Evolutionary conservation across 2,113 vertebrate species (phyloP).

Genomic region (Ranitomeya variabilis): DNA sequence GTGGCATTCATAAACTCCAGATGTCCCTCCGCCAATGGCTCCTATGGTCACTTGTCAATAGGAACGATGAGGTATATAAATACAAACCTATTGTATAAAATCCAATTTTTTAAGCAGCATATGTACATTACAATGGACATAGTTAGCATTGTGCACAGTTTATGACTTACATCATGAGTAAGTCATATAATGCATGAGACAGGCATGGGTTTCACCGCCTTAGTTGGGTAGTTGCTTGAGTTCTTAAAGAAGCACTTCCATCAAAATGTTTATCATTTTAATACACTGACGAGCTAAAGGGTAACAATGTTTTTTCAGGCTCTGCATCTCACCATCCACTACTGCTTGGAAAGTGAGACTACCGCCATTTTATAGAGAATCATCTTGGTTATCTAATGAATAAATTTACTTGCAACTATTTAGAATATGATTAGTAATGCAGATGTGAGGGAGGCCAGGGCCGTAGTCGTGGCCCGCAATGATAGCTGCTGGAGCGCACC

Average conservation of each 20-base stretch:
- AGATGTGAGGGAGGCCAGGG: too few relatives aligned
- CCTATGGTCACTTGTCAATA: constrained; percentile 94
- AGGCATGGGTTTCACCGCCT: neutral
- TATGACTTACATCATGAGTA: neutral
- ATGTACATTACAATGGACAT: neutral
- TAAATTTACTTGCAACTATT: too few relatives aligned
- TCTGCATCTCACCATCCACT: too few relatives aligned
- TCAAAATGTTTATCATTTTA: too few relatives aligned
- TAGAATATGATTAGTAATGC: too few relatives aligned
- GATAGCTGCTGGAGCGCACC: too few relatives aligned
- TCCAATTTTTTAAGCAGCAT: neutral
- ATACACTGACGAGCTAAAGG: too few relatives aligned
- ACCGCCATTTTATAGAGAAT: too few relatives aligned
- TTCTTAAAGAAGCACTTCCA: neutral
- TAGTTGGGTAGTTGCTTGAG: neutral
- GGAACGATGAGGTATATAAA: constrained; percentile 86
- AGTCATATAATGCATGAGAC: neutral
- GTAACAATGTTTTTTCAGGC: too few relatives aligned
- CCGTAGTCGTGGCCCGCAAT: too few relatives aligned
- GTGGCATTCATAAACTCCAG: constrained; percentile 95
- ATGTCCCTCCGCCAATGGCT: constrained; percentile 83
- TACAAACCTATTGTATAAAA: neutral
- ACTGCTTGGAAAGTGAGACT: too few relatives aligned
- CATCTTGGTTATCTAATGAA: too few relatives aligned
- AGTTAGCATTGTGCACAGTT: neutral